Conservation (phyloP, 2,113 vertebrate genomes). For the Brachyhypopomus occidentalis region DNA sequence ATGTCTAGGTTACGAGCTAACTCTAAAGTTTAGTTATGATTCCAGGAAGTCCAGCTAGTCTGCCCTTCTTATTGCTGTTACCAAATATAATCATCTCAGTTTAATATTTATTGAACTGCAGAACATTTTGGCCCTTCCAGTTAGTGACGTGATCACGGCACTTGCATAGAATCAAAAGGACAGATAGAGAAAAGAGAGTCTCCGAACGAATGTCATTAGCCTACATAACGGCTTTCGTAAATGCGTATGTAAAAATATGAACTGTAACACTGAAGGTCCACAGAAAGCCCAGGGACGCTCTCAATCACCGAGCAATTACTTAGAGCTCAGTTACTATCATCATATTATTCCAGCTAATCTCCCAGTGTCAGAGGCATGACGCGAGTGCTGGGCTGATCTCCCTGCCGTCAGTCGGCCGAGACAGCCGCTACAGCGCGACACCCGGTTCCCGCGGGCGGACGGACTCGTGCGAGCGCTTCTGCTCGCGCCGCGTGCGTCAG, state of each 20-base stretch:
- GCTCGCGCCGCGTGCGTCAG: slow-evolving; percentile 65
- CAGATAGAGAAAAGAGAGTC: neutral
- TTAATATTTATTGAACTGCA: too few species aligned
- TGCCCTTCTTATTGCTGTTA: too few species aligned
- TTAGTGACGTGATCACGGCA: too few species aligned
- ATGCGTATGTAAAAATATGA: slow-evolving; percentile 58
- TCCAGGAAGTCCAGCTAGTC: too few species aligned
- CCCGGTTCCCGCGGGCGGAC: slow-evolving; percentile 57
- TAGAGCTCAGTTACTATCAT: slow-evolving; percentile 80
- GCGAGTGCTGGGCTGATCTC: slow-evolving; percentile 23
- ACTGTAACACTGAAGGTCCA: slow-evolving; percentile 55
- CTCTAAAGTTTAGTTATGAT: too few species aligned
- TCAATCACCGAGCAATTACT: slow-evolving; percentile 76
- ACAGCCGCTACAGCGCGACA: slow-evolving; percentile 63
- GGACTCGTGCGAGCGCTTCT: slow-evolving; percentile 66
- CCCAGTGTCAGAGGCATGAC: slow-evolving; percentile 59
- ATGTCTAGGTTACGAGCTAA: too few species aligned
- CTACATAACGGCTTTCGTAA: slow-evolving; percentile 60
- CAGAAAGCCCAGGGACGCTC: slow-evolving; percentile 67
- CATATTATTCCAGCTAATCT: slow-evolving; percentile 77
- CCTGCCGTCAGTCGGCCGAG: slow-evolving; percentile 69
- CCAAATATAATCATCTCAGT: too few species aligned
- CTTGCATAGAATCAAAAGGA: neutral
- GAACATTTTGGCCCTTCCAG: too few species aligned
- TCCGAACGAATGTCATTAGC: slow-evolving; percentile 29